Base-by-base conservation (phyloP, 1,140 invertebrate species). In the Aplysia californica region DNA sequence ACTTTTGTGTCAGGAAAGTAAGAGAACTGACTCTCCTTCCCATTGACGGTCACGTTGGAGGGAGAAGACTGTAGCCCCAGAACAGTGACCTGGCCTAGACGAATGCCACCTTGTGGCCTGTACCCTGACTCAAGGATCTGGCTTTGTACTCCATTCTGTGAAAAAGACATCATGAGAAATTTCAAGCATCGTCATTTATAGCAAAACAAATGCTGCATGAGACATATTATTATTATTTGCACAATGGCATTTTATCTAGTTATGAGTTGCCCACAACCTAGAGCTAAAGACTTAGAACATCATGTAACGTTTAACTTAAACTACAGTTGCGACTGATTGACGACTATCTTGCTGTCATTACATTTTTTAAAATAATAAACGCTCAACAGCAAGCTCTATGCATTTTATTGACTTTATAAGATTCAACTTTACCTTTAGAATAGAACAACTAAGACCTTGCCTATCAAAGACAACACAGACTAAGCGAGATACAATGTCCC, bases 1-100 rank as follows among this genome's bases (percentile, higher is more conserved):
- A 70, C 68, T 55, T 70, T 70, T 6, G 44, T 35, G 38, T 56
- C 44, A 35, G 68, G 1, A 56, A 56, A 31, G 26, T 70, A 70
- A n/a, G 23, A 26, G 31, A 39, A 56, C 15, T 41, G 33, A 29
- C 31, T 55, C n/a, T 15, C 3, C 4, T 56, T 33, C 36, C 68
- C 68, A 58, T 56, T 70, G 15, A 70, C 68, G n/a, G 23, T n/a
- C 1, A 70, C 68, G 36, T 26, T 35, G 23, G 39, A 39, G 2
- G 68, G 68, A 20, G 44, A 26, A 21, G 55, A 4, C 18, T 3
- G 29, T 1, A 70, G 31, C 23, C 68, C 68, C 55, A 56, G 35
- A 35, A 70, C 29, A 18, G 26, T 39, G n/a, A 70, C 23, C 2
- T 39, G 6, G 2, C 50, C 38, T 18, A 56, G 26, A n/a, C 38